Evolutionary conservation across 1,140 invertebrate species (phyloP).

Genomic region (Brachionus manjavacas): DNA sequence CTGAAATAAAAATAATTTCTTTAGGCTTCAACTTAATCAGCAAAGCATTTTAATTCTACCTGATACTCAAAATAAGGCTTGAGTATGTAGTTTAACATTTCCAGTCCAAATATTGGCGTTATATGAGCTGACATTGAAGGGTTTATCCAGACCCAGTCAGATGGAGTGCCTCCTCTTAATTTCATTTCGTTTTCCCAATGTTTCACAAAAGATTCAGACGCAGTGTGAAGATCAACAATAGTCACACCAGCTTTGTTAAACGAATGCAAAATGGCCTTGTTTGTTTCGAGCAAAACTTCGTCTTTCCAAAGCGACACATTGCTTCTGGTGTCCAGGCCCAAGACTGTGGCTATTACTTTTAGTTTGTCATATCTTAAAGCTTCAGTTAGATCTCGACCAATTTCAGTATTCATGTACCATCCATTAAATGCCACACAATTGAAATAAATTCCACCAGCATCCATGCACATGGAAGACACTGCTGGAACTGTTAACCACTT

Average conservation of each 20-base stretch:
- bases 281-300: slow-evolving; percentile 79
- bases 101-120: slow-evolving; percentile 87
- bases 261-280: slow-evolving; percentile 82
- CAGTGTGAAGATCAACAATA: slow-evolving; percentile 90
- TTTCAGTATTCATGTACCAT: slow-evolving; percentile 95
- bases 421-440: slow-evolving; percentile 87
- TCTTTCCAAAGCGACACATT: slow-evolving; percentile 85
- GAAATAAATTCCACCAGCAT: slow-evolving; percentile 87
- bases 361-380: slow-evolving; percentile 76
- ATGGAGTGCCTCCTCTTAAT: slow-evolving; percentile 82
- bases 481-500: slow-evolving; percentile 84
- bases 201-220: slow-evolving; percentile 91
- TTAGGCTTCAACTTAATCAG: too few relatives aligned
- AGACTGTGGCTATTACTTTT: slow-evolving; percentile 76
- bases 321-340: slow-evolving; percentile 79
- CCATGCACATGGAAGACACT: slow-evolving; percentile 81
- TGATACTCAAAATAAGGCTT: slow-evolving; percentile 87
- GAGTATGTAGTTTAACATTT: slow-evolving; percentile 84
- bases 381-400: slow-evolving; percentile 82
- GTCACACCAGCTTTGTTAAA: slow-evolving; percentile 81
- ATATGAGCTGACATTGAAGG: slow-evolving; percentile 83
- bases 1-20: slow-evolving; percentile 39
- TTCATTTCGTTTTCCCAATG: slow-evolving; percentile 84
- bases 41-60: slow-evolving; percentile 58
- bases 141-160: slow-evolving; percentile 94